Percentiles rank a stretch among this genome's conserved stretches.
Evolutionary conservation across 2,113 vertebrate genomes (phyloP).

Genomic region (Calidris pygmaea): DNA sequence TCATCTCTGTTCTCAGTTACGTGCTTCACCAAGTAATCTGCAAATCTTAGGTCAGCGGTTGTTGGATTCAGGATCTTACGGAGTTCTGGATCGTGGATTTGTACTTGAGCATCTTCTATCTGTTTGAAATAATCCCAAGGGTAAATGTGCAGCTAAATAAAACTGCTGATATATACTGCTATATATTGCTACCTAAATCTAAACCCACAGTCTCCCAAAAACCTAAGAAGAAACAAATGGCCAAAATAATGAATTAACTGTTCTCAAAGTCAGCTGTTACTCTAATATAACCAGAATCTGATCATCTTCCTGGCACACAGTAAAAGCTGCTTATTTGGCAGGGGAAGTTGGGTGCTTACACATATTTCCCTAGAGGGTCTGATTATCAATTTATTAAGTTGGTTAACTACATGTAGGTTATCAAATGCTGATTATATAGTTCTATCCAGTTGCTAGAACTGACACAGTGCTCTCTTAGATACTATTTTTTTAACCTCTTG

Average conservation of each 20-base stretch:
- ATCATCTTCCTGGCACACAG: background rate
- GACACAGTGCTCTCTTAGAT: background rate
- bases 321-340: background rate
- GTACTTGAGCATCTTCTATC: slow-evolving; percentile 91
- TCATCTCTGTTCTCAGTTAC: slow-evolving; percentile 95
- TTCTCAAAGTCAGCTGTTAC: background rate
- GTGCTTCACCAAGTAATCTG: slow-evolving; percentile 92
- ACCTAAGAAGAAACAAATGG: background rate
- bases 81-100: slow-evolving; percentile 92
- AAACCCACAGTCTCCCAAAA: background rate
- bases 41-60: slow-evolving; percentile 93
- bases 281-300: background rate
- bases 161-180: background rate
- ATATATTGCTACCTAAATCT: background rate
- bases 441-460: background rate
- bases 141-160: background rate
- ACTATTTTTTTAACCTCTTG: background rate
- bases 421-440: background rate
- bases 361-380: background rate
- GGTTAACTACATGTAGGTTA: background rate
- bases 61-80: slow-evolving; percentile 87
- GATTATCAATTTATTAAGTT: background rate
- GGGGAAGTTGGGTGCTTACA: background rate
- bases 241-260: background rate
- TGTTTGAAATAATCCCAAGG: slow-evolving; percentile 55